These are phyloP conservation scores for Montipora cactus DNA, from an alignment of 64 coral and sea anemone species.

Conservation along the genomic window DNA sequence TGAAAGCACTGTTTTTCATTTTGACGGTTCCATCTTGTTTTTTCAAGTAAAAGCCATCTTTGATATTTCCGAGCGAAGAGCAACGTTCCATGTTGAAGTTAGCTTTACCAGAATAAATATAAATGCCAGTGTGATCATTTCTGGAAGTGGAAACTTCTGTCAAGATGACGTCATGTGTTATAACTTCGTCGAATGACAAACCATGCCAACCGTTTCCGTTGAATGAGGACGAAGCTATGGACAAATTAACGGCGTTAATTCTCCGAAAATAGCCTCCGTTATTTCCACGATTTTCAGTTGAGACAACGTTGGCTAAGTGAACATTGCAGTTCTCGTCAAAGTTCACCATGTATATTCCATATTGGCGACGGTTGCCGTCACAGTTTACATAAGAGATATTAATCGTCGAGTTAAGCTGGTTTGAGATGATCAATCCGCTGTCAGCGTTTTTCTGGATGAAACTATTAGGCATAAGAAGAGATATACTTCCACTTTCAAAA, in stretches of 20 bases:
- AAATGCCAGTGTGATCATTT: slow-evolving; percentile 42
- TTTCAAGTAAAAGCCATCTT: slow-evolving; percentile 44
- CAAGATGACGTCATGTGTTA: not conserved
- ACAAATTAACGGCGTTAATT: not conserved
- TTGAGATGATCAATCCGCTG: not conserved
- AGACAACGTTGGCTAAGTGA: not conserved
- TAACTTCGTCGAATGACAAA: not conserved
- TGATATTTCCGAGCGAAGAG: slow-evolving; percentile 30
- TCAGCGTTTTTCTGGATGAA: not conserved
- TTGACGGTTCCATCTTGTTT: slow-evolving; percentile 61
- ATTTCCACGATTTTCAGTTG: not conserved
- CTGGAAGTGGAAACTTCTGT: slow-evolving; percentile 14
- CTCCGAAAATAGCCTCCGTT: not conserved
- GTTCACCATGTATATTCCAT: not conserved
- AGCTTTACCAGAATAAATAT: slow-evolving; percentile 16
- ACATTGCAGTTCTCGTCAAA: not conserved
- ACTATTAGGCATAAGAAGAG: not conserved
- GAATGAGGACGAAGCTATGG: slow-evolving; percentile 13
- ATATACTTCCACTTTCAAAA: not conserved
- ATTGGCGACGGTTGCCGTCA: not conserved
- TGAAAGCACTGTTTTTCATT: slow-evolving; percentile 16
- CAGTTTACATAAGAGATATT: not conserved
- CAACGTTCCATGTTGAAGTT: slow-evolving; percentile 38
- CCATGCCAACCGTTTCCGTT: slow-evolving; percentile 48
- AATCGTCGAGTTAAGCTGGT: slow-evolving; percentile 23